These are phyloP conservation scores for Diuraphis noxia DNA, from an alignment of 1,140 invertebrate genomes.

Conservation along the genomic window DNA sequence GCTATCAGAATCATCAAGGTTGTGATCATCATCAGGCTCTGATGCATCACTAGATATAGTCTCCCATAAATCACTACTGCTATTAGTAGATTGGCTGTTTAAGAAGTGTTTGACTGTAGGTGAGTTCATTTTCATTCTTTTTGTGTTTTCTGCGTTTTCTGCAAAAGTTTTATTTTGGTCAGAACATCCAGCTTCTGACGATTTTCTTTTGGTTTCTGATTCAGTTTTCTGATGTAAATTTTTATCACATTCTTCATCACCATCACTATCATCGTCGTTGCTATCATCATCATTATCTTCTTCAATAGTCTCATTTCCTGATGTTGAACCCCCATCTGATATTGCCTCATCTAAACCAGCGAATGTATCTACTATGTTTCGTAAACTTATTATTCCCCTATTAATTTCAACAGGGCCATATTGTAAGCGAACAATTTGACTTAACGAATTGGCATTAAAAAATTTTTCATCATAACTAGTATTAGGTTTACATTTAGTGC, in stretches of 20 bases:
- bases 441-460: background rate
- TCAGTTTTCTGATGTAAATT: background rate
- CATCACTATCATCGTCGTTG: background rate
- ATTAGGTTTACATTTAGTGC: background rate
- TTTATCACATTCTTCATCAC: background rate
- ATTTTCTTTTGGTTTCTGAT: conserved; percentile 34
- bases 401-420: background rate
- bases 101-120: background rate
- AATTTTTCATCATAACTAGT: background rate
- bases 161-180: background rate
- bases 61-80: background rate
- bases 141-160: background rate
- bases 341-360: background rate
- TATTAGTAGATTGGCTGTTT: background rate
- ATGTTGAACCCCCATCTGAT: background rate
- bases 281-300: background rate
- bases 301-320: background rate
- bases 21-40: background rate
- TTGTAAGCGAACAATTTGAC: background rate
- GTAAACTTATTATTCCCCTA: background rate
- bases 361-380: background rate
- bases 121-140: conserved; percentile 17
- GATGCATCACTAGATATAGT: background rate
- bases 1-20: background rate
- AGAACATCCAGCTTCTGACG: conserved; percentile 4